A percentile compares a stretch with the other conserved stretches of the same genome.
Evolutionary conservation across 2,113 vertebrate species (phyloP).

Genomic region (Archilochus colubris): DNA sequence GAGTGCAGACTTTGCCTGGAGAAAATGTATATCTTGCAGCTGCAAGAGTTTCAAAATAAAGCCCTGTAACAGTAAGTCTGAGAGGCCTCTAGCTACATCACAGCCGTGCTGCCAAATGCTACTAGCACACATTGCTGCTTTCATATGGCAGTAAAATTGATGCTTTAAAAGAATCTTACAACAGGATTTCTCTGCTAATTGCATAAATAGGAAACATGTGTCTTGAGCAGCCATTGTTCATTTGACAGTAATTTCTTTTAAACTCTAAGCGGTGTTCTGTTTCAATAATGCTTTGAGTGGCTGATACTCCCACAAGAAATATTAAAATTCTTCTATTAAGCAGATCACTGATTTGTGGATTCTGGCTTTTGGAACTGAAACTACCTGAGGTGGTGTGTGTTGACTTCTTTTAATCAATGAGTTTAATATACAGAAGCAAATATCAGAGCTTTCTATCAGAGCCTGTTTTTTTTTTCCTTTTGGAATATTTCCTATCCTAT

Average conservation of each 20-base stretch:
- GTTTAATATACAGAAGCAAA: not conserved
- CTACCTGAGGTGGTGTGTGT: not conserved
- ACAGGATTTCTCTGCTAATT: conserved; percentile 64
- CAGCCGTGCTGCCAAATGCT: not conserved
- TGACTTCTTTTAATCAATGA: not conserved
- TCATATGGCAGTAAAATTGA: conserved; percentile 38
- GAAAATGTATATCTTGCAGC: not conserved
- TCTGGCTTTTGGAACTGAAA: conserved; percentile 10
- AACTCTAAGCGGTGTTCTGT: conserved; percentile 40
- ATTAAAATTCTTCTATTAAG: conserved; percentile 12
- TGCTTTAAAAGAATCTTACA: conserved; percentile 64
- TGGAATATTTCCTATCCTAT: not conserved
- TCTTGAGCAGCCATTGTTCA: conserved; percentile 60
- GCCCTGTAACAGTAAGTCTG: not conserved
- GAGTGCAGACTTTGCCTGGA: not conserved
- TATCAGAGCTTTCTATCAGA: not conserved
- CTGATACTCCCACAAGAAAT: conserved; percentile 49
- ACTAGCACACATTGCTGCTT: conserved; percentile 5
- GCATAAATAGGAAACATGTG: conserved; percentile 65
- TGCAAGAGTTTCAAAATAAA: conserved; percentile 21
- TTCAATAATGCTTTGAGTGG: not conserved
- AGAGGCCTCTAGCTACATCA: not conserved
- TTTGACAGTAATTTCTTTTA: conserved; percentile 63
- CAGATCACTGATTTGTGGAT: conserved; percentile 26
- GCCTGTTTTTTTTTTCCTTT: not conserved